phyloP scores from a whole-genome alignment of 2,797 vertebrate genomes.

The Danio choprae region DNA sequence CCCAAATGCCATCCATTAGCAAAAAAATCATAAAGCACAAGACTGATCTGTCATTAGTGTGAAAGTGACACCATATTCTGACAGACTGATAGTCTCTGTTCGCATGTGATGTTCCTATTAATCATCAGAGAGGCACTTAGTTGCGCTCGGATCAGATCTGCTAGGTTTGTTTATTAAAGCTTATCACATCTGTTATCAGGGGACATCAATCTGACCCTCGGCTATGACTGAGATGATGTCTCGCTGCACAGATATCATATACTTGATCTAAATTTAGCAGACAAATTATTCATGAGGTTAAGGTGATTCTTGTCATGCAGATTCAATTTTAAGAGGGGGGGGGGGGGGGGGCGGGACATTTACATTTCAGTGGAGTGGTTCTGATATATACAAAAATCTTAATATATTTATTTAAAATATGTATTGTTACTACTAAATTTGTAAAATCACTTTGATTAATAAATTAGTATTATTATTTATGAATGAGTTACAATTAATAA shows the following conservation, averaged over 20 bases:
- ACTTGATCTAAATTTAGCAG: slow-evolving; percentile 30
- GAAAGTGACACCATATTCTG: background rate
- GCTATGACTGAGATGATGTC: slow-evolving; percentile 27
- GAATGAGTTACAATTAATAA: too few species aligned
- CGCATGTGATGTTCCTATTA: slow-evolving; percentile 22
- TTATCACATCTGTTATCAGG: slow-evolving; percentile 41
- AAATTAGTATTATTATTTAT: too few species aligned
- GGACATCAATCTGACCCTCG: slow-evolving; percentile 44
- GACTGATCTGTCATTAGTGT: slow-evolving; percentile 13
- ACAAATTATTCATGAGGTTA: background rate
- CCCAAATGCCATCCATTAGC: background rate
- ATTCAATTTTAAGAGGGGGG: background rate
- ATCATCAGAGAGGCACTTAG: slow-evolving; percentile 8
- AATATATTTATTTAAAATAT: too few species aligned
- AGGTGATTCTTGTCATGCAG: slow-evolving; percentile 6
- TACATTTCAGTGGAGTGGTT: background rate
- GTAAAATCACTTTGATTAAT: too few species aligned
- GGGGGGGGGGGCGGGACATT: background rate
- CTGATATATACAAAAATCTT: background rate
- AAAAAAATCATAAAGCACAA: slow-evolving; percentile 6
- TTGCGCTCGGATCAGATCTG: slow-evolving; percentile 22
- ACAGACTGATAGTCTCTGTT: slow-evolving; percentile 27
- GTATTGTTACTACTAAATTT: too few species aligned
- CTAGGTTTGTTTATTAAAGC: slow-evolving; percentile 36
- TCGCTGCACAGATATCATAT: slow-evolving; percentile 15